phyloP scores from a whole-genome alignment of 2,797 vertebrate species.

The Channa striata region DNA sequence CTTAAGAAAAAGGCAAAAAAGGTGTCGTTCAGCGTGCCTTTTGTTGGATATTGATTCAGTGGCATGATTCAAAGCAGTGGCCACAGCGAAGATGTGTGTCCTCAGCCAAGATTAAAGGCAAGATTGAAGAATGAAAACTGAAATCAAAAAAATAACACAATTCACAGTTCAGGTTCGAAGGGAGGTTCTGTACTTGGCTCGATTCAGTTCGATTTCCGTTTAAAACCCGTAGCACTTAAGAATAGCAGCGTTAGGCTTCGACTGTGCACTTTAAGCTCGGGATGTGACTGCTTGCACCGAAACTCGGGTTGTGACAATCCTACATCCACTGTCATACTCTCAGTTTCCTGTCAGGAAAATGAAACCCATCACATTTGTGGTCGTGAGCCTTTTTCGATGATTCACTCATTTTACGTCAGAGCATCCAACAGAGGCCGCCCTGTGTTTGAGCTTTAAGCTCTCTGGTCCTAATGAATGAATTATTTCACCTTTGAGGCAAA shows the following conservation, averaged over 20 bases:
- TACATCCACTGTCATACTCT: not conserved
- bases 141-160: conserved; percentile 49
- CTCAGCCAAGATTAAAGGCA: conserved; percentile 69
- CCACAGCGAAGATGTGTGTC: conserved; percentile 66
- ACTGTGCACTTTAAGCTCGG: conserved; percentile 5
- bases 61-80: conserved; percentile 58
- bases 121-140: conserved; percentile 67
- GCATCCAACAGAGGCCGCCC: conserved; percentile 40
- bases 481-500: not conserved
- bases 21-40: conserved; percentile 51
- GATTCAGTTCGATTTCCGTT: conserved; percentile 2
- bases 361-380: conserved; percentile 23
- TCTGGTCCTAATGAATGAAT: not conserved
- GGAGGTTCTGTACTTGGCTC: conserved; percentile 10
- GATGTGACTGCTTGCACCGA: conserved; percentile 2
- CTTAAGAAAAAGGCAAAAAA: conserved; percentile 50
- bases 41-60: conserved; percentile 65
- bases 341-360: conserved; percentile 30
- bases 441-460: conserved; percentile 15
- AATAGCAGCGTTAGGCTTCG: not conserved
- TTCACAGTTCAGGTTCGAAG: conserved; percentile 33
- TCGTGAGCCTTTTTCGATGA: conserved; percentile 27
- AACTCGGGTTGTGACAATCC: conserved; percentile 1
- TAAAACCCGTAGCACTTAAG: conserved; percentile 13
- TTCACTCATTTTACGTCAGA: conserved; percentile 46